Conservation (phyloP, 1,140 invertebrate species). For the Zaprionus camerounensis region DNA sequence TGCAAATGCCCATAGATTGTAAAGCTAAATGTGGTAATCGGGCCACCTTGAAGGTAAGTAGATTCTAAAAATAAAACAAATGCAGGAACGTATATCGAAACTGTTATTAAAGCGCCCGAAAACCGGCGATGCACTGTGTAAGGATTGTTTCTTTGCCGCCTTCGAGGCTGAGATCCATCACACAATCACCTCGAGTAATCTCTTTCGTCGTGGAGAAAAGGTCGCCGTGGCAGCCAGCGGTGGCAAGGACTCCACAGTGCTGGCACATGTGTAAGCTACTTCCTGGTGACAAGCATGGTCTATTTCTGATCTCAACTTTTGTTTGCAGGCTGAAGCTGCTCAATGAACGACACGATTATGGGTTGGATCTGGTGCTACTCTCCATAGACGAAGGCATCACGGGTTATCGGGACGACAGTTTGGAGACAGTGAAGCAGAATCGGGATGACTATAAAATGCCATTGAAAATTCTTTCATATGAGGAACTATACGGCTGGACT, state of each 20-base stretch:
- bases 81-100: conserved; percentile 10
- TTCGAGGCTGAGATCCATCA: conserved; percentile 99
- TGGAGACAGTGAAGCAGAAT: conserved; percentile 98
- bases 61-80: not conserved
- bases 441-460: conserved; percentile 96
- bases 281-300: no score
- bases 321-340: conserved; percentile 90
- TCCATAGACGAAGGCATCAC: conserved; percentile 99
- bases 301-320: no score
- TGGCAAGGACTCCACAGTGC: conserved; percentile 99
- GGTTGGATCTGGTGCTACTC: conserved; percentile 94
- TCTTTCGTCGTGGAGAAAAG: conserved; percentile 94
- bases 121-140: conserved; percentile 96
- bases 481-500: conserved; percentile 99
- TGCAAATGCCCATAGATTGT: conserved; percentile 87
- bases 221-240: conserved; percentile 98
- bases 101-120: conserved; percentile 89
- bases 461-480: conserved; percentile 98
- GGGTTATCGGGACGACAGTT: conserved; percentile 98
- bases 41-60: conserved; percentile 89
- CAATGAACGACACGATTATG: conserved; percentile 96
- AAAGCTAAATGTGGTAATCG: conserved; percentile 89
- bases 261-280: conserved; percentile 90
- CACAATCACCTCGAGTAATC: conserved; percentile 93
- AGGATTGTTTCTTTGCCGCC: conserved; percentile 96